Conservation (phyloP, 2,113 vertebrate species). For the Sceloporus tristichus region DNA sequence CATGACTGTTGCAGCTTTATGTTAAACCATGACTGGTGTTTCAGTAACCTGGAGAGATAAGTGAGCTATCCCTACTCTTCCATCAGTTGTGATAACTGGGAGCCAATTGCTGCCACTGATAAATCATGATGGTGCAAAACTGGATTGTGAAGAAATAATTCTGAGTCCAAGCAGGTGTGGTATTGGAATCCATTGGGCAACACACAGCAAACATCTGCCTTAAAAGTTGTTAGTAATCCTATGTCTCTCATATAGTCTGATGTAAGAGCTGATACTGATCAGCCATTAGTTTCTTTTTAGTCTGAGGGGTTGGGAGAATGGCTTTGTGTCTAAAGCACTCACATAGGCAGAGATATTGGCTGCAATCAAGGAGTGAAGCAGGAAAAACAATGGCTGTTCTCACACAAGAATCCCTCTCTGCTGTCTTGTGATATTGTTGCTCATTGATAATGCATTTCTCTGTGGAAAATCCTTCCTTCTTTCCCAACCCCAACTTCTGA, state of each 20-base stretch:
- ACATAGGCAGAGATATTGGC: not conserved
- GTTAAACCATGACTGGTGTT: not conserved
- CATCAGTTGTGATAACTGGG: not conserved
- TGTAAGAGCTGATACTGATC: not conserved
- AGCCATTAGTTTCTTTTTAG: not conserved
- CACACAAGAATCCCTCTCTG: not conserved
- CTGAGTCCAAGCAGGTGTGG: slow-evolving; percentile 59
- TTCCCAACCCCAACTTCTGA: slow-evolving; percentile 65
- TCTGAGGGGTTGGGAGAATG: rapidly evolving
- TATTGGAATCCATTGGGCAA: slow-evolving; percentile 59
- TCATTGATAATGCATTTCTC: rapidly evolving
- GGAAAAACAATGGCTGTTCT: rapidly evolving
- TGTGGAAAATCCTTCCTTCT: not conserved
- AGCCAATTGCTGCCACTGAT: not conserved
- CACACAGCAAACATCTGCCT: not conserved
- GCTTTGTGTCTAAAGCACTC: not conserved
- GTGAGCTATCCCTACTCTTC: not conserved
- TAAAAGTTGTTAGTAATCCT: not conserved
- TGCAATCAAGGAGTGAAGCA: not conserved
- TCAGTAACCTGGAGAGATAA: not conserved
- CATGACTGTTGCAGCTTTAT: not conserved
- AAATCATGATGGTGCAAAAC: slow-evolving; percentile 44
- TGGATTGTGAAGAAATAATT: slow-evolving; percentile 63
- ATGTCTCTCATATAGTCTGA: not conserved
- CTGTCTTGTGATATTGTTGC: not conserved